Percentiles rank a stretch among this genome's conserved stretches.
Evolutionary conservation across 2,888 invertebrate genomes (phyloP).

Genomic region (Tiliacea aurago): DNA sequence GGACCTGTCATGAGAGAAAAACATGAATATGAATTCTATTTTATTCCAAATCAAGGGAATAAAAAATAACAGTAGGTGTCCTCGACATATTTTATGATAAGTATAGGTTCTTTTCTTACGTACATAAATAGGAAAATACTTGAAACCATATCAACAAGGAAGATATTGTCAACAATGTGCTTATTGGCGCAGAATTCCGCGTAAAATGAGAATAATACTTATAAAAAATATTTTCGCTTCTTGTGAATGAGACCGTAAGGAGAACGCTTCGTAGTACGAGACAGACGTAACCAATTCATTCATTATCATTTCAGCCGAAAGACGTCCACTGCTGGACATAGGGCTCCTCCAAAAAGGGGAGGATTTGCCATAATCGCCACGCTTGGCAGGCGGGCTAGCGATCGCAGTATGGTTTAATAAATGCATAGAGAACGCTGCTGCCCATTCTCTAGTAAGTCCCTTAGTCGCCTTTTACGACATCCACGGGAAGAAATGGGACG

Average conservation of each 20-base stretch:
- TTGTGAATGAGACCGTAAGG: slow-evolving; percentile 3
- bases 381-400: too few species aligned
- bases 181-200: slow-evolving; percentile 35
- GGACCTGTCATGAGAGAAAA: neutral
- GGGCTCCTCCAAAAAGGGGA: too few species aligned
- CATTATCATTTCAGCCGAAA: too few species aligned
- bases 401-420: too few species aligned
- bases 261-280: neutral
- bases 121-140: slow-evolving; percentile 7
- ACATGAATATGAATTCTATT: too few species aligned
- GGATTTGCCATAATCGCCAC: too few species aligned
- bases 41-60: neutral
- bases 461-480: too few species aligned
- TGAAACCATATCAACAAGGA: slow-evolving; percentile 20
- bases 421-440: too few species aligned
- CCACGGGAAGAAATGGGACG: too few species aligned
- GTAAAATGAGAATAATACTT: slow-evolving; percentile 8
- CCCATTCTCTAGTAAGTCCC: too few species aligned
- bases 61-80: neutral
- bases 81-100: neutral
- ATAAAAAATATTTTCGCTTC: slow-evolving; percentile 21
- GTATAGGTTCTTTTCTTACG: neutral
- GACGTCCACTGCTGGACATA: too few species aligned
- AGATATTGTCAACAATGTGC: slow-evolving; percentile 20
- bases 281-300: slow-evolving; percentile 4